Evolutionary conservation across 2,888 invertebrate genomes (phyloP), one percentile per base, ranked within the genome.

Genomic region (Ichneumoninae sp.): DNA sequence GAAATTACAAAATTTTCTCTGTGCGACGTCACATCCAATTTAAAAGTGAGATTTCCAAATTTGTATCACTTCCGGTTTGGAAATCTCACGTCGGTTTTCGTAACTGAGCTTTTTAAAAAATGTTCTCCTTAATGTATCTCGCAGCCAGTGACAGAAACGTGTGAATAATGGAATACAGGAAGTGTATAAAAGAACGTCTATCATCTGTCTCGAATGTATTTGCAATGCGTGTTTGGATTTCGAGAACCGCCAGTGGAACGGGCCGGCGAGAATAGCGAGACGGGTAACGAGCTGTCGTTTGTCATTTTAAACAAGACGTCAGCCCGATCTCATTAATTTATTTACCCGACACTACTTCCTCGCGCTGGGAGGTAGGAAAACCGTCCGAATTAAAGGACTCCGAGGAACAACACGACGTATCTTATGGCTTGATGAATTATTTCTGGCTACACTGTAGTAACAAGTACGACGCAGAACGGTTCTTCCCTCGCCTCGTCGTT

Each of bases 291-390:
- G 70, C 47, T 47, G 83, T 57, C 91, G 87, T 91, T 91, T 87
- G 87, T 92, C 90, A 92, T 90, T 90, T 89, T 89, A 89, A 92
- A 91, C 91, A 91, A 91, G 91, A 92, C 88, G 88, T 91, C 88
- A 63, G 65, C 76, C 80, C 54, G 71, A 52, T 83, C 78, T 87
- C 91, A 91, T 92, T 92, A 92, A 92, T 92, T 91, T 90, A 86
- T 89, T 89, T 89, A 88, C 81, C 52, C 85, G 88, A 86, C 86
- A 78, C 73, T 66, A 78, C n/a, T 66, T 80, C 19, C 47, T 57
- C 40, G 52, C 68, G 13, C 30, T 44, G 44, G 52, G 52, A 74
- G 68, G 63, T 75, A 69, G 47, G 30, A 7, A 57, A 68, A 6
- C 54, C 36, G 36, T 7, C 19, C 83, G 88, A 91, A 90, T 90